Base-by-base conservation (phyloP, 2,113 vertebrate species). In the Microtus oregoni region DNA sequence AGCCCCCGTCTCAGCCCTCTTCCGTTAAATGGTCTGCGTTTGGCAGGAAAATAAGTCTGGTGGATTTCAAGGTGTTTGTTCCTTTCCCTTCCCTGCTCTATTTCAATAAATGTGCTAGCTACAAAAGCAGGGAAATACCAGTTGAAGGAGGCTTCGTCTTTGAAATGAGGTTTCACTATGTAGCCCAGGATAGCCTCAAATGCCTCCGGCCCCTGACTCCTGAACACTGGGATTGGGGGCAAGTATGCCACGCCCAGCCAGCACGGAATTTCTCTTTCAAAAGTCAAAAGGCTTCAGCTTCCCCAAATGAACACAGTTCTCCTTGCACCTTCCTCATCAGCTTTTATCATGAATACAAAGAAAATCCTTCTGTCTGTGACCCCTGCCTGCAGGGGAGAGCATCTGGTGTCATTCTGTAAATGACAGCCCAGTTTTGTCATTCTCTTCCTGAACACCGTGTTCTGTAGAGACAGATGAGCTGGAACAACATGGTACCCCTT, bases 61-160 rank as follows among this genome's bases (percentile, higher is more conserved):
- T 32, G 35, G 73, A 86, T 95, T 81, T 88, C 47, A 78, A 78
- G n/a, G 65, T 10, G 7, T 12, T 13, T 8, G 44, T 44, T 19
- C 4, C 22, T 67, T 82, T 86, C 79, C 65, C 9, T 63, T 86
- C 24, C 28, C 11, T 20, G 41, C 28, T 82, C 78, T 65, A 28
- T 61, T 89, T 83, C 65, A 88, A 76, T 55, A 15, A 7, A 83
- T 8, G 17, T 32, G 12, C 15, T 50, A 70, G 47, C 28, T 32
- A 68, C 44, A 83, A 52, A 76, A 24, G 30, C 30, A 44, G 28
- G 26, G 41, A 30, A 63, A 58, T 32, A 8, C 13, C 50, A 35
- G 22, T 65, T 38, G 72, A 91, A 88, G 19, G 85, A 92, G 95
- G 4, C 58, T 78, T 77, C 22, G 30, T 41, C 41, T 86, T 68